These are phyloP conservation scores for Standfussiana lucernea DNA, from an alignment of 2,888 invertebrate genomes.

Conservation along the genomic window DNA sequence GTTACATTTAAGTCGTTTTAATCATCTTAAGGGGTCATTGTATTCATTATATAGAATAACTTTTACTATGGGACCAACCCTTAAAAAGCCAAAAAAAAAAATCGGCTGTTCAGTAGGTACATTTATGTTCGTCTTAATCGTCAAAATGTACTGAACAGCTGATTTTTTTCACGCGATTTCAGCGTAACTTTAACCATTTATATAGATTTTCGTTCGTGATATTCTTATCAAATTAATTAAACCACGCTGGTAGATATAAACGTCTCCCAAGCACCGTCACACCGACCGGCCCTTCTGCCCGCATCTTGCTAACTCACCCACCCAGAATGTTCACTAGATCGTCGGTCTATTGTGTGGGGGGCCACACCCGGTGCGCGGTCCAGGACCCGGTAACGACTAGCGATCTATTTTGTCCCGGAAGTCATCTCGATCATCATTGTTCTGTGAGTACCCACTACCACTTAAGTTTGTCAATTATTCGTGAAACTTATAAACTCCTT, in stretches of 20 bases:
- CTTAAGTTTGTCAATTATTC: not conserved
- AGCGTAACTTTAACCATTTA: too few relatives aligned
- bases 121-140: too few relatives aligned
- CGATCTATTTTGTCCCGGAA: not conserved
- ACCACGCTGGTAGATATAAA: not conserved
- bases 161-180: too few relatives aligned
- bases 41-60: too few relatives aligned
- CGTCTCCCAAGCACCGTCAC: not conserved
- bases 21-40: too few relatives aligned
- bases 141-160: too few relatives aligned
- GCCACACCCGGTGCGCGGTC: not conserved
- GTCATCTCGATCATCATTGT: not conserved
- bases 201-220: not conserved
- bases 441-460: not conserved
- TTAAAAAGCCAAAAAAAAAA: too few relatives aligned
- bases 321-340: not conserved
- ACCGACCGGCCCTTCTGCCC: slow-evolving; percentile 2
- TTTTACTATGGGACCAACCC: too few relatives aligned
- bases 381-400: not conserved
- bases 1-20: too few relatives aligned
- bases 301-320: slow-evolving; percentile 18
- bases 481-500: not conserved
- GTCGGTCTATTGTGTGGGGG: not conserved
- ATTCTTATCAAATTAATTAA: not conserved
- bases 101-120: too few relatives aligned